Percentiles rank a stretch among this genome's conserved stretches.
Conservation (phyloP, 2,888 invertebrate genomes). For the Ditula angustiorana region DNA sequence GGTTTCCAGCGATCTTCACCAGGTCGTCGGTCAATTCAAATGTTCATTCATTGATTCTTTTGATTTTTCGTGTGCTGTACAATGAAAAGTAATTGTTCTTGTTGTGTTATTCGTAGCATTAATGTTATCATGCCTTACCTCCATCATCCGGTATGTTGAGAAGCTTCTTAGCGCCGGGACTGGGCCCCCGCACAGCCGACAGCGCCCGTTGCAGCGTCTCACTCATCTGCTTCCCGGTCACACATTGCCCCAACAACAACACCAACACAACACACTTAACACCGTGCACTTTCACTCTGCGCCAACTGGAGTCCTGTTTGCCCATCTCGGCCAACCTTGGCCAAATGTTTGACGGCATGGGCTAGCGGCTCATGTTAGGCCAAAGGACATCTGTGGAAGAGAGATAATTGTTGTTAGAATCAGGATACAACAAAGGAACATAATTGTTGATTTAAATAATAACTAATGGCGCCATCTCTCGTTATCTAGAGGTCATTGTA, state of each 20-base stretch:
- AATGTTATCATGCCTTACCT: too few species aligned
- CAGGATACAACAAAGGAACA: not conserved
- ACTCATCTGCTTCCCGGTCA: slow-evolving; percentile 77
- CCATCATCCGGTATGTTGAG: slow-evolving; percentile 84
- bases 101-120: too few species aligned
- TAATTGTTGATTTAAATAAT: too few species aligned
- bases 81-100: too few species aligned
- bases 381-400: slow-evolving; percentile 58
- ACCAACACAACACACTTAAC: slow-evolving; percentile 65
- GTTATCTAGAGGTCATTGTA: too few species aligned
- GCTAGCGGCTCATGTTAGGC: slow-evolving; percentile 36
- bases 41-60: too few species aligned
- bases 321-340: slow-evolving; percentile 54
- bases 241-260: slow-evolving; percentile 61
- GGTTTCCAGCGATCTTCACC: too few species aligned
- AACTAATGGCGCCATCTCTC: too few species aligned
- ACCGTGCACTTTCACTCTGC: slow-evolving; percentile 59
- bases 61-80: too few species aligned
- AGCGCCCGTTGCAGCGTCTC: slow-evolving; percentile 83
- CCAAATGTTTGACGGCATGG: slow-evolving; percentile 48
- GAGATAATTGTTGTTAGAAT: not conserved
- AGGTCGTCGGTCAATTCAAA: too few species aligned
- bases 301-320: slow-evolving; percentile 70
- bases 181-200: slow-evolving; percentile 81
- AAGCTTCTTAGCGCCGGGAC: slow-evolving; percentile 82